phyloP scores from a whole-genome alignment of 2,113 vertebrate genomes.

The Toxostoma redivivum region DNA sequence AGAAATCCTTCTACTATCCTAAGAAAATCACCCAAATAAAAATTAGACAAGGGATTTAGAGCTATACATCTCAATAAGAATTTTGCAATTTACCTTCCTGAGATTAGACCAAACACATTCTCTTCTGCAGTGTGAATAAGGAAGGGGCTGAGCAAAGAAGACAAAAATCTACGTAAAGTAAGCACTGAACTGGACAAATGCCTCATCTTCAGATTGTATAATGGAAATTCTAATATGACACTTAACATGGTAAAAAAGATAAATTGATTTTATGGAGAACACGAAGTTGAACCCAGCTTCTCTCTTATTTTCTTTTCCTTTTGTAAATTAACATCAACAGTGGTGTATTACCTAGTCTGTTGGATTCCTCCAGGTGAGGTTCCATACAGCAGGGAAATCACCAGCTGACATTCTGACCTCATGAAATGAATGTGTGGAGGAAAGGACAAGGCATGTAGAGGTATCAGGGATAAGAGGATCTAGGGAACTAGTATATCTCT shows the following conservation, averaged over 20 bases:
- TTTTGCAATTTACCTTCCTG: not conserved
- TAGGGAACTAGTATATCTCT: not conserved
- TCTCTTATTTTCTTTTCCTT: not conserved
- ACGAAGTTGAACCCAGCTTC: not conserved
- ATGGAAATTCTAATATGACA: not conserved
- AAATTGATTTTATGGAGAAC: not conserved
- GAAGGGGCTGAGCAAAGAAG: not conserved
- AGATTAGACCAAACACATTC: not conserved
- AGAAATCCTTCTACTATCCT: not conserved
- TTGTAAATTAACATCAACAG: not conserved
- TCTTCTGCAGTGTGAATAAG: not conserved
- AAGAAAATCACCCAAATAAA: not conserved
- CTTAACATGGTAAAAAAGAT: not conserved
- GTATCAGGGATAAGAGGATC: not conserved
- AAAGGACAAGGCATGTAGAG: not conserved
- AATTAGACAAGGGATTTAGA: not conserved
- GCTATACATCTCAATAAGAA: not conserved
- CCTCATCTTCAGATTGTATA: not conserved
- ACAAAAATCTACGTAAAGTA: not conserved
- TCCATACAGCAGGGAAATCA: not conserved
- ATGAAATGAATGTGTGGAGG: not conserved
- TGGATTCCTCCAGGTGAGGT: not conserved
- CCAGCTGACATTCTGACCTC: not conserved
- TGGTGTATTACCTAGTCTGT: not conserved
- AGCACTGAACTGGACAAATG: not conserved